Evolutionary conservation across 2,797 vertebrate genomes (phyloP).

Genomic region (Poecilia gillii): DNA sequence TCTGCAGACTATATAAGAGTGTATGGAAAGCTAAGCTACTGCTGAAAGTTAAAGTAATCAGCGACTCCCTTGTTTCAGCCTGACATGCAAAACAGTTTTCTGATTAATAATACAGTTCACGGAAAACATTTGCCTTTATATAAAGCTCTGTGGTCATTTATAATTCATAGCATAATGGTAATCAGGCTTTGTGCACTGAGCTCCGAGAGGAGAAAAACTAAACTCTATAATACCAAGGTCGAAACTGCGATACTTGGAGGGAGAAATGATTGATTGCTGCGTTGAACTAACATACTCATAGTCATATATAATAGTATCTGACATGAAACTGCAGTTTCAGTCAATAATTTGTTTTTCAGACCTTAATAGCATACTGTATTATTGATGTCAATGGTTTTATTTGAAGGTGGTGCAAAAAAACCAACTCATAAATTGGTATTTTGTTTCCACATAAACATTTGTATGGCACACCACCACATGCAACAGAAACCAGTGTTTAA

Average conservation of each 20-base stretch:
- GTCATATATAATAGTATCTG: not conserved
- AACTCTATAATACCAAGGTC: constrained; percentile 33
- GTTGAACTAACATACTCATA: not conserved
- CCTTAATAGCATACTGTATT: not conserved
- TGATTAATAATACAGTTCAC: constrained; percentile 64
- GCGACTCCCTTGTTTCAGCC: constrained; percentile 19
- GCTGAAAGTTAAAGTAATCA: constrained; percentile 41
- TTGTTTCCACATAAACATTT: not conserved
- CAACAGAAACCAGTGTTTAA: not conserved
- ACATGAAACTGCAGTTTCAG: not conserved
- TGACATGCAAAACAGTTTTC: constrained; percentile 59
- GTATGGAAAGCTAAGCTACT: constrained; percentile 5
- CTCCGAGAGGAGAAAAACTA: constrained; percentile 30
- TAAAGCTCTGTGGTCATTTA: constrained; percentile 64
- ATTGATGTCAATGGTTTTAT: not conserved
- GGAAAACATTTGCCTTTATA: constrained; percentile 63
- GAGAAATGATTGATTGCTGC: constrained; percentile 24
- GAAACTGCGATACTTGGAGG: constrained; percentile 35
- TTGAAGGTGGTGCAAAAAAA: not conserved
- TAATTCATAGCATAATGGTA: constrained; percentile 69
- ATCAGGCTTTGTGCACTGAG: constrained; percentile 59
- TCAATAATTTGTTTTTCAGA: not conserved
- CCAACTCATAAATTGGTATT: not conserved
- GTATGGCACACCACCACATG: not conserved
- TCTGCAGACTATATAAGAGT: not conserved